phyloP scores from a whole-genome alignment of 23 tunicate genomes.

The Aplidium turbinatum region DNA sequence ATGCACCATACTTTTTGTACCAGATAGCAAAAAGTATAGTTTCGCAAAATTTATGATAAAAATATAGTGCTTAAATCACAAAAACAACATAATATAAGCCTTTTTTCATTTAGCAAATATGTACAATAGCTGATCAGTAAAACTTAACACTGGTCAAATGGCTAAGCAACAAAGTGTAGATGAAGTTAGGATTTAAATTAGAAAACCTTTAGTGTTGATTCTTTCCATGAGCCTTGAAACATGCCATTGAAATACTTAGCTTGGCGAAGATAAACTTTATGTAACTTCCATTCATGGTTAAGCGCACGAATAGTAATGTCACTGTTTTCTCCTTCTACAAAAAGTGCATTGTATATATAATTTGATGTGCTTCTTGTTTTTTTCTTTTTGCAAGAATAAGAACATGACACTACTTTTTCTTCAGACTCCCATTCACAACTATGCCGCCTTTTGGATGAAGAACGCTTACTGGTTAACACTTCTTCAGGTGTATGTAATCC shows the following conservation, averaged over 20 bases:
- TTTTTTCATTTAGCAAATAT: not conserved
- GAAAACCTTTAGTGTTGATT: slow-evolving; percentile 46
- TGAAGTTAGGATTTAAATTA: not conserved
- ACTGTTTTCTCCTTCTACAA: slow-evolving; percentile 86
- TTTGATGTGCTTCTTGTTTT: slow-evolving; percentile 62
- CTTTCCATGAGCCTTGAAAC: slow-evolving; percentile 82
- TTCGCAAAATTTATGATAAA: no score
- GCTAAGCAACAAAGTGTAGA: not conserved
- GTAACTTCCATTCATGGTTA: slow-evolving; percentile 87
- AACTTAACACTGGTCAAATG: not conserved
- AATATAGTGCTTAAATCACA: not conserved
- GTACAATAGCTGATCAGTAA: not conserved
- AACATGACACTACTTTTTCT: slow-evolving; percentile 15
- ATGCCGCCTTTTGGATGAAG: not conserved
- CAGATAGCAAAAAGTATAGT: no score
- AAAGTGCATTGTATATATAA: slow-evolving; percentile 90
- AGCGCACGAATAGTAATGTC: slow-evolving; percentile 73
- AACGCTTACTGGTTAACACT: not conserved
- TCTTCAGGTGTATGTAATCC: not conserved
- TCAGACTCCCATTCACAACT: not conserved
- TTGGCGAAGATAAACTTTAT: slow-evolving; percentile 86
- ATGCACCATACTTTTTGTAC: no score
- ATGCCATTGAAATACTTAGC: slow-evolving; percentile 82
- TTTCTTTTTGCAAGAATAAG: slow-evolving; percentile 18
- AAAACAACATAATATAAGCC: not conserved